Conservation (phyloP, 2,113 vertebrate species). For the Python bivittatus region DNA sequence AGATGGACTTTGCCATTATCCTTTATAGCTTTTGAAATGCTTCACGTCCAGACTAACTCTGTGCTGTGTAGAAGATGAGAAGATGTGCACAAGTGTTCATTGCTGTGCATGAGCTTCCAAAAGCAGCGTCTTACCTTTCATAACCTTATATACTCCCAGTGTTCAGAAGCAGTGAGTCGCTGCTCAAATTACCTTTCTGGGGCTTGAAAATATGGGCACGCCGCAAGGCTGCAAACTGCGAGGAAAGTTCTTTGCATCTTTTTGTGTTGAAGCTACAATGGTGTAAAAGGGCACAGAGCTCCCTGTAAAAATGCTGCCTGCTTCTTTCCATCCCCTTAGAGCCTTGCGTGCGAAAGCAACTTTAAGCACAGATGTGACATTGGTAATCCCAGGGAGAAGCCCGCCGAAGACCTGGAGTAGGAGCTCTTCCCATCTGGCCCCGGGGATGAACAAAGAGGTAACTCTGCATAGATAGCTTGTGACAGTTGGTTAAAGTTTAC, state of each 20-base stretch:
- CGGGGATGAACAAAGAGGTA: background rate
- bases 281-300: background rate
- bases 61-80: background rate
- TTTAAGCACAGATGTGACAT: background rate
- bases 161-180: background rate
- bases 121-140: background rate
- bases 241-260: background rate
- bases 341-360: background rate
- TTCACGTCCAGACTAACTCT: background rate
- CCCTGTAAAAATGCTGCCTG: background rate
- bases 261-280: too few species aligned
- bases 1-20: background rate
- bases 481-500: background rate
- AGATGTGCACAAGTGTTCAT: background rate
- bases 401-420: background rate
- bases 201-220: background rate
- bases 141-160: background rate
- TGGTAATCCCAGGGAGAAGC: background rate
- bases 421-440: background rate
- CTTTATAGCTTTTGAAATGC: background rate
- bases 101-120: background rate
- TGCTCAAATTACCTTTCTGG: background rate
- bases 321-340: background rate
- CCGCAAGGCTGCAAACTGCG: background rate
- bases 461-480: background rate